Conservation (phyloP, 2,113 vertebrate genomes). For the Chascanopsetta lugubris region DNA sequence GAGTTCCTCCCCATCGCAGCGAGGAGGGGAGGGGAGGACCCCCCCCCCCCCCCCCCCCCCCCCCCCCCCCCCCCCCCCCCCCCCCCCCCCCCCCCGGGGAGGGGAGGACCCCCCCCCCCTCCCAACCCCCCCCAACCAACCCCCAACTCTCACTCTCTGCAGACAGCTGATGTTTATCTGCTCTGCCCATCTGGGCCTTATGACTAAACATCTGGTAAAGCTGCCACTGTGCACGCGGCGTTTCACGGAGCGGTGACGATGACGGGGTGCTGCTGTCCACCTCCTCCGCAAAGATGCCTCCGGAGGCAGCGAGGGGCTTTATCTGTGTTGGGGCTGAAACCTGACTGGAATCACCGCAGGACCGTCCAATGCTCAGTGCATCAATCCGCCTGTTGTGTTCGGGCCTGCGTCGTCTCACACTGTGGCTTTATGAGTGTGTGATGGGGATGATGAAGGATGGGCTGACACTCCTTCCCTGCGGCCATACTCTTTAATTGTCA, state of each 20-base stretch:
- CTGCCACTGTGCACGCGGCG: constrained; percentile 53
- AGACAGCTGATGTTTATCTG: constrained; percentile 73
- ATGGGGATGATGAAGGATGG: constrained; percentile 38
- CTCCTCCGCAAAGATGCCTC: constrained; percentile 27
- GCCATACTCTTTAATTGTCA: constrained; percentile 23
- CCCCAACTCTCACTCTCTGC: constrained; percentile 34
- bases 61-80: too few species aligned
- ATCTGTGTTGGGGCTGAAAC: constrained; percentile 31
- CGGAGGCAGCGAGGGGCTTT: constrained; percentile 35
- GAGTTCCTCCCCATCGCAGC: constrained; percentile 39
- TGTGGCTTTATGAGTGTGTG: constrained; percentile 51
- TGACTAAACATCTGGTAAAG: constrained; percentile 72
- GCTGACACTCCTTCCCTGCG: constrained; percentile 2
- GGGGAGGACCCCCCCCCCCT: constrained; percentile 47
- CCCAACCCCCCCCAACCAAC: too few species aligned
- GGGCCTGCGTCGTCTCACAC: too few species aligned
- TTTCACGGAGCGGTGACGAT: constrained; percentile 55
- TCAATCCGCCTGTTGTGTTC: neutral
- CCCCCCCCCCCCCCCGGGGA: too few species aligned
- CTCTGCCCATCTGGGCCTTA: constrained; percentile 70
- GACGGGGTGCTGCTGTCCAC: constrained; percentile 45
- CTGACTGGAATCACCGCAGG: neutral
- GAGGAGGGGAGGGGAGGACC: constrained; percentile 44
- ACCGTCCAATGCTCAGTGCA: neutral
- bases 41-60: too few species aligned